Conservation (phyloP, 2,113 vertebrate genomes). For the Chionomys nivalis region DNA sequence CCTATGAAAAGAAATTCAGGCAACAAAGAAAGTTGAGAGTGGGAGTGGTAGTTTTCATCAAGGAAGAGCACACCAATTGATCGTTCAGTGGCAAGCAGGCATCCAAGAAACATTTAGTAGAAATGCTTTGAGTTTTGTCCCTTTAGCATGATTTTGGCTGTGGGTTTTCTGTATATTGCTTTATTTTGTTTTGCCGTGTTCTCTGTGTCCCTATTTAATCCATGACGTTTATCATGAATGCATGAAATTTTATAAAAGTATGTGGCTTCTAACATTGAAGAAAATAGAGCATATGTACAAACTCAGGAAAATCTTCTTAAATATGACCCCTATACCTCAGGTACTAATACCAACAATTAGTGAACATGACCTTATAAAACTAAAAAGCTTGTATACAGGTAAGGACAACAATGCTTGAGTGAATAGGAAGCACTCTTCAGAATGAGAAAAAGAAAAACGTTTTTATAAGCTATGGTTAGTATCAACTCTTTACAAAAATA, state of each 20-base stretch:
- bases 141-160: not conserved
- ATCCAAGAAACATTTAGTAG: not conserved
- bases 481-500: not conserved
- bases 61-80: not conserved
- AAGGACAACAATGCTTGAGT: not conserved
- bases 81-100: not conserved
- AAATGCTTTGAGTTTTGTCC: not conserved
- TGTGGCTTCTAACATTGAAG: not conserved
- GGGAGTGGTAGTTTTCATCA: not conserved
- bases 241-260: not conserved
- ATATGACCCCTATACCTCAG: not conserved
- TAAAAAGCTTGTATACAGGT: not conserved
- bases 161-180: not conserved
- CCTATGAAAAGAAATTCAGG: not conserved
- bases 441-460: not conserved
- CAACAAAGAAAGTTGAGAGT: not conserved
- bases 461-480: not conserved
- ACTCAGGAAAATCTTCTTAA: not conserved
- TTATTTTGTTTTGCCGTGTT: not conserved
- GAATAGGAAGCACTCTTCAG: not conserved
- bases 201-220: not conserved
- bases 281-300: not conserved
- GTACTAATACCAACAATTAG: not conserved
- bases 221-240: not conserved
- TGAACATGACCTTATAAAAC: not conserved